Percentiles rank a stretch among this genome's conserved stretches.
Conservation (phyloP, 2,888 invertebrate species). For the Adela reaumurella region DNA sequence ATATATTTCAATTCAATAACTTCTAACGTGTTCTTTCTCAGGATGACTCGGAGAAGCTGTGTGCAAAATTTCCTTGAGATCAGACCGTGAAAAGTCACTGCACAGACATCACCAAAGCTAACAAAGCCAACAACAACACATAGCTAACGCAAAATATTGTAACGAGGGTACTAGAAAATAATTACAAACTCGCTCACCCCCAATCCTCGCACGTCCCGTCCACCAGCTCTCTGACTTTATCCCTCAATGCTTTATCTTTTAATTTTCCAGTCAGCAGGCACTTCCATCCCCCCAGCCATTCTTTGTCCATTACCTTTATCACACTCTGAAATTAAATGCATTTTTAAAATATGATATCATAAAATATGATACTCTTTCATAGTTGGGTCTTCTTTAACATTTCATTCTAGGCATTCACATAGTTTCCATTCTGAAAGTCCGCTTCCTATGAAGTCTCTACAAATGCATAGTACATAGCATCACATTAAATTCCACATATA, state of each 20-base stretch:
- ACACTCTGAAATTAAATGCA: slow-evolving; percentile 43
- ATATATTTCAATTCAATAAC: too few relatives aligned
- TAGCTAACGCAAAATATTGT: not conserved
- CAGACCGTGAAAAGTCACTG: too few relatives aligned
- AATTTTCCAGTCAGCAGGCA: slow-evolving; percentile 60
- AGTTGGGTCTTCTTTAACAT: too few relatives aligned
- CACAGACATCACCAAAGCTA: not conserved
- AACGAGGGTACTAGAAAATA: not conserved
- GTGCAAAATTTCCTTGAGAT: too few relatives aligned
- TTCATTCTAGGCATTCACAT: too few relatives aligned
- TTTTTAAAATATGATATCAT: not conserved
- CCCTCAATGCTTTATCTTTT: slow-evolving; percentile 33
- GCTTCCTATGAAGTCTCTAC: not conserved
- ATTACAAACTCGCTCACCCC: slow-evolving; percentile 29
- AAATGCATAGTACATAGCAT: too few relatives aligned
- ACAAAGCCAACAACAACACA: not conserved
- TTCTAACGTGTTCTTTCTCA: too few relatives aligned
- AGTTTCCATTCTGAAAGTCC: too few relatives aligned
- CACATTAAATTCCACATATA: too few relatives aligned
- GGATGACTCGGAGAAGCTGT: too few relatives aligned
- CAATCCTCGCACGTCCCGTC: slow-evolving; percentile 46
- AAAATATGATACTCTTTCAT: not conserved
- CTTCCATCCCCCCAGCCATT: slow-evolving; percentile 64
- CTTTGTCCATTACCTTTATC: slow-evolving; percentile 55
- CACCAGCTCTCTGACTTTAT: slow-evolving; percentile 41